A percentile compares a stretch with the other conserved stretches of the same genome.
These are phyloP conservation scores for Neopipo cinnamomea DNA, from an alignment of 2,113 vertebrate species.

Conservation along the genomic window DNA sequence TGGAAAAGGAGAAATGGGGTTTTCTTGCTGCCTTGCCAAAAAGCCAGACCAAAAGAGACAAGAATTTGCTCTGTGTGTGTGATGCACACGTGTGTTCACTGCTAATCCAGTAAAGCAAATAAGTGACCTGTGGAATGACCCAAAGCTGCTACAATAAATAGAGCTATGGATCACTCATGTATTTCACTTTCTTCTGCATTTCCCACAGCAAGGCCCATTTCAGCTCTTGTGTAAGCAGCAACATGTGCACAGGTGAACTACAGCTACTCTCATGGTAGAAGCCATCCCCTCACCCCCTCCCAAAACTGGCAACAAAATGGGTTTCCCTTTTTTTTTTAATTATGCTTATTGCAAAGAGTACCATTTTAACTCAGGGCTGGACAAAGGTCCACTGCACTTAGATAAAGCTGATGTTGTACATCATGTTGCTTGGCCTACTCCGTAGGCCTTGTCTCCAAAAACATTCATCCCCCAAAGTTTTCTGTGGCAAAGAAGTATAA, in stretches of 20 bases:
- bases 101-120: conserved; percentile 15
- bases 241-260: not conserved
- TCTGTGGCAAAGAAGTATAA: not conserved
- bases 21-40: not conserved
- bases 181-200: not conserved
- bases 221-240: not conserved
- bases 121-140: conserved; percentile 15
- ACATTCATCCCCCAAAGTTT: not conserved
- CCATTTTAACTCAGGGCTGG: not conserved
- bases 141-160: conserved; percentile 27
- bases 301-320: not conserved
- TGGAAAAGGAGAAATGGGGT: not conserved
- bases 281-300: rapidly evolving
- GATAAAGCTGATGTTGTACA: not conserved
- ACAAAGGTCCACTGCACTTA: not conserved
- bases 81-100: not conserved
- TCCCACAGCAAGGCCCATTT: not conserved
- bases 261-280: not conserved
- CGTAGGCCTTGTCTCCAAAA: not conserved
- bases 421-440: not conserved
- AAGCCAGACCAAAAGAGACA: not conserved
- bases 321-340: not conserved
- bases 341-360: not conserved
- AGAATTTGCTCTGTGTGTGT: not conserved
- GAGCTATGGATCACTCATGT: not conserved